These are phyloP conservation scores for Adoxophyes honmai DNA, from an alignment of 1,140 invertebrate genomes.

Conservation along the genomic window DNA sequence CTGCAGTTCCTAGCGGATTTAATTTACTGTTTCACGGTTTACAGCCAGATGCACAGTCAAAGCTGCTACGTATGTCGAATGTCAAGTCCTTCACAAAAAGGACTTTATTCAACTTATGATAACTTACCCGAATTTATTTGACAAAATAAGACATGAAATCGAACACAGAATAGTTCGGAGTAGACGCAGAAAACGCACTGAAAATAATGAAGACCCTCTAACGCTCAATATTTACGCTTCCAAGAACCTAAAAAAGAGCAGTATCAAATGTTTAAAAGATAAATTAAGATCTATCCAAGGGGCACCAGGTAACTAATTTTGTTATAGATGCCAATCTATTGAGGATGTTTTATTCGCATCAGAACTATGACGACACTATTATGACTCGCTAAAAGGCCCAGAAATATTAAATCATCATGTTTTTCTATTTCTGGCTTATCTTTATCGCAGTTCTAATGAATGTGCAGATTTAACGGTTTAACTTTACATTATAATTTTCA, in stretches of 20 bases:
- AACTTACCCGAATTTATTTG: slow-evolving; percentile 58
- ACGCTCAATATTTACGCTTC: slow-evolving; percentile 62
- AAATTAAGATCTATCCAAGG: slow-evolving; percentile 65
- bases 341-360: too few relatives aligned
- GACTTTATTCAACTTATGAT: slow-evolving; percentile 68
- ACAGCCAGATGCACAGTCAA: slow-evolving; percentile 67
- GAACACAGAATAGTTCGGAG: slow-evolving; percentile 44
- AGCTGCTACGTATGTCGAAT: slow-evolving; percentile 70
- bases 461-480: too few relatives aligned
- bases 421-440: too few relatives aligned
- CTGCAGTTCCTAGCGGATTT: too few relatives aligned
- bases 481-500: slow-evolving; percentile 24
- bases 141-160: slow-evolving; percentile 45
- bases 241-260: slow-evolving; percentile 58
- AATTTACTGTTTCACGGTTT: too few relatives aligned
- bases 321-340: too few relatives aligned
- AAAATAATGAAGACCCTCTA: slow-evolving; percentile 27
- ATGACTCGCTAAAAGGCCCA: too few relatives aligned
- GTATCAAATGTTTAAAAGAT: slow-evolving; percentile 70
- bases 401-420: too few relatives aligned
- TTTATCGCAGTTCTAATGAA: too few relatives aligned
- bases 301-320: neutral
- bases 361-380: too few relatives aligned
- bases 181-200: slow-evolving; percentile 37
- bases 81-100: slow-evolving; percentile 64